Evolutionary conservation across 2,797 vertebrate genomes (phyloP).

Genomic region (Hyperoplus lanceolatus): DNA sequence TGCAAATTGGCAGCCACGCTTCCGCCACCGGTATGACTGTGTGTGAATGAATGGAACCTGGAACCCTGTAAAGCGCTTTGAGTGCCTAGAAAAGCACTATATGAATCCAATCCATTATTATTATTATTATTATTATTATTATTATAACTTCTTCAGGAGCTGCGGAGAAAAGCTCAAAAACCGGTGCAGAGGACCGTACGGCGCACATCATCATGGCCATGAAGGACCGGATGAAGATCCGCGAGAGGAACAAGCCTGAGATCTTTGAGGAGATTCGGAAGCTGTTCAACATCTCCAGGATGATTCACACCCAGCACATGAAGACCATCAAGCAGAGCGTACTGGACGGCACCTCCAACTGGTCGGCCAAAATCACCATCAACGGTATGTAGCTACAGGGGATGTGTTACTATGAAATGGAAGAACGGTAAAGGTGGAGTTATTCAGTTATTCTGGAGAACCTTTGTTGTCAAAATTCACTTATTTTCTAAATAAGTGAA

Average conservation of each 20-base stretch:
- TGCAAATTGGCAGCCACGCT: too few species aligned
- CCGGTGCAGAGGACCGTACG: constrained; percentile 94
- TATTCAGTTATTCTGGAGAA: too few species aligned
- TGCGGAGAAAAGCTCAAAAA: constrained; percentile 96
- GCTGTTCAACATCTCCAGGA: constrained; percentile 89
- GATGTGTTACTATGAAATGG: not conserved
- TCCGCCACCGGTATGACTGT: too few species aligned
- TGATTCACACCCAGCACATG: constrained; percentile 93
- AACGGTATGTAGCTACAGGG: constrained; percentile 82
- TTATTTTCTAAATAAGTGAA: too few species aligned
- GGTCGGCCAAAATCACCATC: constrained; percentile 97
- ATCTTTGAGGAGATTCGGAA: constrained; percentile 95
- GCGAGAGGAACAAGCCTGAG: constrained; percentile 97
- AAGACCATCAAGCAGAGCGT: constrained; percentile 96
- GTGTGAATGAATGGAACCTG: too few species aligned
- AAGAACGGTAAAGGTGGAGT: not conserved
- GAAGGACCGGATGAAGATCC: constrained; percentile 99
- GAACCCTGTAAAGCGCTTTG: too few species aligned
- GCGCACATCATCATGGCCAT: constrained; percentile 98
- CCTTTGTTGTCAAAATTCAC: too few species aligned
- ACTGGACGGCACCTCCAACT: constrained; percentile 96
- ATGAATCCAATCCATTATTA: too few species aligned
- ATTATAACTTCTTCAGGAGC: constrained; percentile 85
- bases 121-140: too few species aligned
- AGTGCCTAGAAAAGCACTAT: too few species aligned